Evolutionary conservation across 2,888 invertebrate genomes (phyloP).

Genomic region (Leucozona laternaria): DNA sequence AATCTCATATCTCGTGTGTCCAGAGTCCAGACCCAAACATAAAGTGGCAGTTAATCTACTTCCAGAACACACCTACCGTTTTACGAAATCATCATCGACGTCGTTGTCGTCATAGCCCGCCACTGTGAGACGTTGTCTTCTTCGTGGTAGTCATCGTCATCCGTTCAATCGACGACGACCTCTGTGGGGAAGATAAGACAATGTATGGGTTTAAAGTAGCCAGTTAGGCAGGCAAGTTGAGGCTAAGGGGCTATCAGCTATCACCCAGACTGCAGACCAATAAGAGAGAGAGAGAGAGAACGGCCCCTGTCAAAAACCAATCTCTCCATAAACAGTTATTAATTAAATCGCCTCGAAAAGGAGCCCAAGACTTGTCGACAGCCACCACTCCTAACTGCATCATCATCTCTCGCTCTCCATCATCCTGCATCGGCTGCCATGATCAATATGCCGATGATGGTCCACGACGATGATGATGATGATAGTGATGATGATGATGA

Average conservation of each 20-base stretch:
- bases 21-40: slow-evolving; percentile 50
- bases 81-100: slow-evolving; percentile 49
- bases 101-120: neutral
- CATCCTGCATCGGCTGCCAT: slow-evolving; percentile 42
- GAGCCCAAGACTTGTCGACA: slow-evolving; percentile 73
- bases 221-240: slow-evolving; percentile 3
- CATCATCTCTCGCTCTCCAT: slow-evolving; percentile 53
- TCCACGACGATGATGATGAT: slow-evolving; percentile 1
- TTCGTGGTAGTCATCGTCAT: slow-evolving; percentile 13
- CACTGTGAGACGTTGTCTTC: neutral
- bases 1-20: slow-evolving; percentile 29
- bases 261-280: neutral
- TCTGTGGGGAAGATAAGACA: slow-evolving; percentile 48
- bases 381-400: slow-evolving; percentile 69
- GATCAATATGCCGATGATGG: slow-evolving; percentile 69
- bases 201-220: slow-evolving; percentile 32
- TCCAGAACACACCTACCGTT: slow-evolving; percentile 74
- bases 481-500: slow-evolving; percentile 17
- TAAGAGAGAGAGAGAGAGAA: slow-evolving; percentile 20
- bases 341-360: slow-evolving; percentile 75
- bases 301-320: slow-evolving; percentile 69
- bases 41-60: slow-evolving; percentile 70
- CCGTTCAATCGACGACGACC: slow-evolving; percentile 37
- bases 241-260: neutral
- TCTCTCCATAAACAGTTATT: slow-evolving; percentile 75